Percentiles rank a stretch among this genome's conserved stretches.
These are phyloP conservation scores for Sclerurus mexicanus DNA, from an alignment of 2,113 vertebrate species.

Conservation along the genomic window DNA sequence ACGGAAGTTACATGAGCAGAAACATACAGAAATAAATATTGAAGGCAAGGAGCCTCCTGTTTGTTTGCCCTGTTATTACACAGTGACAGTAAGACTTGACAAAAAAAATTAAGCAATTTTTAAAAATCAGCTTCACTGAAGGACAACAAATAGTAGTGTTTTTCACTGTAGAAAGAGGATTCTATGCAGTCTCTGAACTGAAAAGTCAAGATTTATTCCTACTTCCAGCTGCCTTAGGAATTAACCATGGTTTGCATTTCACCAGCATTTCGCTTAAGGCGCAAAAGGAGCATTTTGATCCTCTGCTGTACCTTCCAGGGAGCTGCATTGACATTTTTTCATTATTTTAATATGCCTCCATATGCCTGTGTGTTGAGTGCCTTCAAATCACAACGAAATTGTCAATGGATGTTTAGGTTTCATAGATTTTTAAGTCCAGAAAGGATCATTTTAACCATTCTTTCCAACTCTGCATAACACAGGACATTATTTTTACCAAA, in stretches of 20 bases:
- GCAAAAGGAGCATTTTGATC: neutral
- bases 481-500: neutral
- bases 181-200: neutral
- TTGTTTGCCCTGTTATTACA: neutral
- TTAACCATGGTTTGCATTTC: neutral
- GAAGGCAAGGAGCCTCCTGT: neutral
- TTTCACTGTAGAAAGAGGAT: neutral
- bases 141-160: neutral
- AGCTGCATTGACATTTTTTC: fast-evolving
- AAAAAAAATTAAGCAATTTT: neutral
- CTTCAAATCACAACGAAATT: neutral
- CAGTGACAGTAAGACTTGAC: neutral
- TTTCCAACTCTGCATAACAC: neutral
- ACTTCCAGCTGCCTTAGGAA: neutral
- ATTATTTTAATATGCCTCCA: neutral
- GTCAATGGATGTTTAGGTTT: neutral
- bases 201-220: neutral
- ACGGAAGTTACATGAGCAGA: neutral
- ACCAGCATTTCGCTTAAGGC: fast-evolving
- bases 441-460: neutral
- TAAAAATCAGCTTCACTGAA: neutral
- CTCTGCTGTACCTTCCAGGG: neutral
- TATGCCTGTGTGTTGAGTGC: neutral
- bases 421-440: neutral
- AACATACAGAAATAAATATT: neutral